Base-by-base conservation (phyloP, 2,113 vertebrate genomes). In the Macroglossus sobrinus region DNA sequence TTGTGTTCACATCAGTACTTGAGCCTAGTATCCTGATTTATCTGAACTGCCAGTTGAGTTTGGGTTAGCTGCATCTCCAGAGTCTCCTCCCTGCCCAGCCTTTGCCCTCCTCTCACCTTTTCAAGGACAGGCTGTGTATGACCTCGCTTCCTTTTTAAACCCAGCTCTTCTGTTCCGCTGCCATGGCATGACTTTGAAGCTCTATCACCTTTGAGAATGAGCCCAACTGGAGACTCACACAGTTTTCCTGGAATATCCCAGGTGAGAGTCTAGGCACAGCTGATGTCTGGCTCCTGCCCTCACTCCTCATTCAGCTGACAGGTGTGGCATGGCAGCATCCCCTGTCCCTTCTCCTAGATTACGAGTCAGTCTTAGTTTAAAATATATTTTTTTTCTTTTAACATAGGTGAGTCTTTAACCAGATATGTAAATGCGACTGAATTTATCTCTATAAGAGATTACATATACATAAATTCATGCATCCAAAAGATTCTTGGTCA, bases 161-260 rank as follows among this genome's bases (percentile, higher is more conserved):
- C 63, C 21, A 8, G 57, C 12, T n/a, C 75, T 26, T 16, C 15
- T 28, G 33, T 0, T 0, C 19, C 0, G 8, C 11, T 26, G 33
- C 6, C 5, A 15, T 1, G 57, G 89, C 33, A 4, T 0, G 7
- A 15, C 33, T 14, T 11, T 10, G 43, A 50, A 21, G n/a, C 71
- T 28, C 40, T 2, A 0, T 33, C 50, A 15, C 7, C 68, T 30
- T 1, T 4, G 21, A 76, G 50, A 18, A 24, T 7, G 24, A 33
- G 30, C 13, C 47, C 38, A 7, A 1, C 1, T 5, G 53, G 21
- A 61, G 43, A 43, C 76, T 61, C 0, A 10, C 40, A 5, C 4
- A 13, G 30, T 75, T 75, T 50, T 50, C 43, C 38, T 61, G 78
- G 55, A 30, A 57, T 21, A 40, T 16, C 28, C 5, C 26, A 61